Evolutionary conservation across 2,113 vertebrate genomes (phyloP), one percentile per base, ranked within the genome.

Genomic region (western clawed frog (Xenopus tropicalis)): DNA sequence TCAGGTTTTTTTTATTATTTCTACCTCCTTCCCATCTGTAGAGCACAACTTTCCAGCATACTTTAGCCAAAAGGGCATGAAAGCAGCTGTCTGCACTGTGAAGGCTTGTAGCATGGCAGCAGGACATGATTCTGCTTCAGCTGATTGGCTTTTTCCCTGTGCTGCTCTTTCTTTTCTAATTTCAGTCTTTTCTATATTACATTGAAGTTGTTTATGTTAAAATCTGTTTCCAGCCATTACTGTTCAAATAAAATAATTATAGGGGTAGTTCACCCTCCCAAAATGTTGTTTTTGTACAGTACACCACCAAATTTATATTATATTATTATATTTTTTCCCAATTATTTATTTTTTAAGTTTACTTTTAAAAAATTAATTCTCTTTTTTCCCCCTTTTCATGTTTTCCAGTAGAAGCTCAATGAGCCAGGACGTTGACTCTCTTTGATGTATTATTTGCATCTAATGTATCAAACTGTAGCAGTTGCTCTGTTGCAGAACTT

Each of bases 1-100:
- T 69, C 73, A 56, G 42, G 54, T 63, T 69, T 56, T 63, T 69
- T 56, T 14, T 63, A 61, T 75, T 69, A 69, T 59, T 54, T 61
- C 73, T 76, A 76, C 73, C 58, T 69, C 73, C 73, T 76, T 76
- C 66, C 73, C 73, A 76, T 69, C 73, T 76, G 73, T 67, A 61
- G 10, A 54, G 46, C 42, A 56, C 46, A 69, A 69, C 52, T 69
- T 69, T 76, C 73, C 66, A 63, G 56, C 66, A 63, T 62, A 61
- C 69, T 69, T 69, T 63, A 76, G 73, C 73, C 73, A 76, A 76
- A 69, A 69, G 73, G 73, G 66, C 73, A 76, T 69, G 73, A 69
- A 76, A 76, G 73, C 73, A 76, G 73, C 73, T 76, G 73, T 76
- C 73, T 76, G 58, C 66, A 76, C 73, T 54, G 73, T 63, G 57